phyloP scores from a whole-genome alignment of 2,113 vertebrate genomes.

The Semicossyphus pulcher region DNA sequence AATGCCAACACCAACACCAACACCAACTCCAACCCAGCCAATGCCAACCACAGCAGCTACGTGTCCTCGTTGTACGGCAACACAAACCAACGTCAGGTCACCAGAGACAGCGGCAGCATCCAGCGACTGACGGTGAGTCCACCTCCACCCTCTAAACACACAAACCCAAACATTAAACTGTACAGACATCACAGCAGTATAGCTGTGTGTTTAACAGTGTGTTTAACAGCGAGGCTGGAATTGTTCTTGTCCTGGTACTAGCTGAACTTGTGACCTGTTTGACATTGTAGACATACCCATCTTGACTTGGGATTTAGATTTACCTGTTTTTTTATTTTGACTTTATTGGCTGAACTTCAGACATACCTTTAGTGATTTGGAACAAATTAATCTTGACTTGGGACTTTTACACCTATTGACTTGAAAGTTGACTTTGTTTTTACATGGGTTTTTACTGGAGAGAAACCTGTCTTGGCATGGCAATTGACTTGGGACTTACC shows the following conservation, averaged over 20 bases:
- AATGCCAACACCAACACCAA: not conserved
- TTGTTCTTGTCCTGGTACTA: too few species aligned
- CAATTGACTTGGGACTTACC: not conserved
- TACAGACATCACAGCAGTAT: too few species aligned
- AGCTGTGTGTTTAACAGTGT: not conserved
- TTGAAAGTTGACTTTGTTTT: too few species aligned
- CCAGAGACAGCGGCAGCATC: not conserved
- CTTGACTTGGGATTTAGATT: too few species aligned
- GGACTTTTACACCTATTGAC: not conserved
- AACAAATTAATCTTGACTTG: not conserved
- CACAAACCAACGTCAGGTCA: not conserved
- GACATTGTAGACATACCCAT: too few species aligned
- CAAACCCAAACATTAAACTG: not conserved
- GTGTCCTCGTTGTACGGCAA: not conserved
- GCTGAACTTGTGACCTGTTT: not conserved
- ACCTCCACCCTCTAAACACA: not conserved
- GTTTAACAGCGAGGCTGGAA: not conserved
- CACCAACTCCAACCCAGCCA: not conserved
- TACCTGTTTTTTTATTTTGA: too few species aligned
- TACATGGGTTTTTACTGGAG: too few species aligned
- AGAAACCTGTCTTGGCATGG: not conserved
- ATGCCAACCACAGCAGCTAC: not conserved
- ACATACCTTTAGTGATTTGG: not conserved
- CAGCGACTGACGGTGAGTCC: conserved; percentile 50
- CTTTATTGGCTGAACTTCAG: too few species aligned